Evolutionary conservation across 2,888 invertebrate genomes (phyloP).

Genomic region (Hypsopygia costalis): DNA sequence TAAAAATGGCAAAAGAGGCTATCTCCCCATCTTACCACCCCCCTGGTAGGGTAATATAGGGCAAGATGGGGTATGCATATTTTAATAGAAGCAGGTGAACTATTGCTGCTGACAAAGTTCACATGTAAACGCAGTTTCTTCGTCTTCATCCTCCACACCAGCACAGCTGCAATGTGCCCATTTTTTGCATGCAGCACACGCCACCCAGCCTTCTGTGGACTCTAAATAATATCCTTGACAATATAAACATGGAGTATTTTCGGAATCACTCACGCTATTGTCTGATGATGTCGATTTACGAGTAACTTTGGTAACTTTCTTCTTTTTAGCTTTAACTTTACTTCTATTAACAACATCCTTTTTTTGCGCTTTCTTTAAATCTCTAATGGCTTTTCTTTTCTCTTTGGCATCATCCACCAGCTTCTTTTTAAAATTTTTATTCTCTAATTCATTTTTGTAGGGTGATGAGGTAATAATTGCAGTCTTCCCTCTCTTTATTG

Average conservation of each 20-base stretch:
- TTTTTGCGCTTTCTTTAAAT: constrained; percentile 1
- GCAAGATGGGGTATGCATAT: too few relatives aligned
- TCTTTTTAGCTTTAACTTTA: constrained; percentile 7
- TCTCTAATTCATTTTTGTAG: constrained; percentile 10
- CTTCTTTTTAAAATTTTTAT: background rate
- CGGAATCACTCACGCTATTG: constrained; percentile 9
- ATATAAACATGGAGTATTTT: constrained; percentile 19
- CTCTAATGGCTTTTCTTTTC: constrained; percentile 9
- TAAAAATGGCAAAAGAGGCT: too few relatives aligned
- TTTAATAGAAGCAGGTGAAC: too few relatives aligned
- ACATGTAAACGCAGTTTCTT: too few relatives aligned
- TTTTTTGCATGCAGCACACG: constrained; percentile 20
- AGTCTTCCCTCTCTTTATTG: constrained; percentile 16
- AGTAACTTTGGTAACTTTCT: background rate
- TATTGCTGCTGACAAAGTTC: too few relatives aligned
- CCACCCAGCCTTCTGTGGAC: constrained; percentile 26
- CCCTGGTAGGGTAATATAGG: too few relatives aligned
- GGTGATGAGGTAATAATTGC: constrained; percentile 15
- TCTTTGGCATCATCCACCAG: constrained; percentile 2
- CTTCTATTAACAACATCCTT: constrained; percentile 2
- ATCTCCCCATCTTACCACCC: too few relatives aligned
- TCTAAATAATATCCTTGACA: constrained; percentile 22
- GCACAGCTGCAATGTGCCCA: constrained; percentile 21
- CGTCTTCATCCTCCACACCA: too few relatives aligned
- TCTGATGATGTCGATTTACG: constrained; percentile 4